phyloP scores from a whole-genome alignment of 2,113 vertebrate genomes.

The Alectura lathami region DNA sequence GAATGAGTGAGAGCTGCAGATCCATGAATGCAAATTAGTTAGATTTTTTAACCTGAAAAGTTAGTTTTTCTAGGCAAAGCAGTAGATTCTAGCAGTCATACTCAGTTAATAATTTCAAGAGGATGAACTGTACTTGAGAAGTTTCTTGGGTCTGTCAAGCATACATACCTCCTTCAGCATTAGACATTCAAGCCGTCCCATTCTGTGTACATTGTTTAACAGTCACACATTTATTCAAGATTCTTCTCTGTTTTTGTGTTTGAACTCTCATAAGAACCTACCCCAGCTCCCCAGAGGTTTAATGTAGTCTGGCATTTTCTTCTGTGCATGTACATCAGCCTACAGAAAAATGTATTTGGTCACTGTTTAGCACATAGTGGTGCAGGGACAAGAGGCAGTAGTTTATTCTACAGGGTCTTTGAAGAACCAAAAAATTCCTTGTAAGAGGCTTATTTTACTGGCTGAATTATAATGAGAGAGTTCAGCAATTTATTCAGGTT shows the following conservation, averaged over 20 bases:
- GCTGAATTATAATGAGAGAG: not conserved
- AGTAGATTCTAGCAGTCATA: not conserved
- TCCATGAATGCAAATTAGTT: not conserved
- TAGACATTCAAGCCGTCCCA: not conserved
- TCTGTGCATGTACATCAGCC: not conserved
- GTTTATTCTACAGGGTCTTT: not conserved
- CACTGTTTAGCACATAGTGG: not conserved
- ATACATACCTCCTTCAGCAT: not conserved
- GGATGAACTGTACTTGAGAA: not conserved
- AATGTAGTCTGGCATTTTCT: not conserved
- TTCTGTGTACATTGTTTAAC: constrained; percentile 25
- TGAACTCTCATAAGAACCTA: not conserved
- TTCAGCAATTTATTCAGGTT: not conserved
- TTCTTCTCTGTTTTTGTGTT: not conserved
- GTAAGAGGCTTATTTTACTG: not conserved
- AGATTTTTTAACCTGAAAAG: not conserved
- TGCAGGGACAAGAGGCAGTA: not conserved
- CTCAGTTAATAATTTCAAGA: not conserved
- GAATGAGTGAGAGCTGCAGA: not conserved
- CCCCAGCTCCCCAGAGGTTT: not conserved
- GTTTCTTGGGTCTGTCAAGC: not conserved
- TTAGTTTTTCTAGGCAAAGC: not conserved
- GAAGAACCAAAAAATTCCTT: not conserved
- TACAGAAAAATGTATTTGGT: not conserved
- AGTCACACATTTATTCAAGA: not conserved